These are phyloP conservation scores for Natator depressus DNA, from an alignment of 2,113 vertebrate genomes.

Conservation along the genomic window DNA sequence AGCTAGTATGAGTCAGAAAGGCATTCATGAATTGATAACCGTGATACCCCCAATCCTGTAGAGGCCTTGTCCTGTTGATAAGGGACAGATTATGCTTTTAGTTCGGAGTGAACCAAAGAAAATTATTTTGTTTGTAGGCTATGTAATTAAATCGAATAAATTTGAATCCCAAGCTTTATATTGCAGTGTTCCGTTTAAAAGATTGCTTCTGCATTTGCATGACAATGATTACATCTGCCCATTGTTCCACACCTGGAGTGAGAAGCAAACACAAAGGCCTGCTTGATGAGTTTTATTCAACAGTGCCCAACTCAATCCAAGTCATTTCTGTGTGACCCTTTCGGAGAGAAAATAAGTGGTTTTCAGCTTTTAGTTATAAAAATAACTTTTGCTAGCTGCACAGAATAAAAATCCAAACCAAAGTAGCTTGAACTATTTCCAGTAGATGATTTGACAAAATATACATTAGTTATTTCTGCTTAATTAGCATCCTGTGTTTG, in stretches of 20 bases:
- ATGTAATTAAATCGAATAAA: neutral
- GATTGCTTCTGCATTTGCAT: neutral
- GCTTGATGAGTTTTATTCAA: slow-evolving; percentile 12
- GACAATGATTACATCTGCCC: neutral
- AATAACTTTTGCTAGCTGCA: slow-evolving; percentile 21
- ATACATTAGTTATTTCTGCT: neutral
- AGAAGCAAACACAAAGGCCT: neutral
- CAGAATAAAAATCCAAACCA: neutral
- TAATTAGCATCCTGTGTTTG: neutral
- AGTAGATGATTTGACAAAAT: neutral
- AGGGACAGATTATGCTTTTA: neutral
- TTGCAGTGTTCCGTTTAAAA: neutral
- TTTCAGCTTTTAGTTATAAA: slow-evolving; percentile 9
- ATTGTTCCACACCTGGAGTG: slow-evolving; percentile 1
- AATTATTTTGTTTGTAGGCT: neutral
- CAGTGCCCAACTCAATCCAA: slow-evolving; percentile 1
- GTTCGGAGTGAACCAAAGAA: neutral
- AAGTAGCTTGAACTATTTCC: slow-evolving; percentile 13
- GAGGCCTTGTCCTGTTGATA: neutral
- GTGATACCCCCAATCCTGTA: neutral
- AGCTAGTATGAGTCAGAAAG: neutral
- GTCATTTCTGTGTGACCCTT: neutral
- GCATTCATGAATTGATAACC: neutral
- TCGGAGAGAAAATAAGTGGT: neutral
- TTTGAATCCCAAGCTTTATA: neutral